phyloP scores from a whole-genome alignment of 37 sponge, comb jelly and placozoan genomes.

The Halisarca cf. caerulea region DNA sequence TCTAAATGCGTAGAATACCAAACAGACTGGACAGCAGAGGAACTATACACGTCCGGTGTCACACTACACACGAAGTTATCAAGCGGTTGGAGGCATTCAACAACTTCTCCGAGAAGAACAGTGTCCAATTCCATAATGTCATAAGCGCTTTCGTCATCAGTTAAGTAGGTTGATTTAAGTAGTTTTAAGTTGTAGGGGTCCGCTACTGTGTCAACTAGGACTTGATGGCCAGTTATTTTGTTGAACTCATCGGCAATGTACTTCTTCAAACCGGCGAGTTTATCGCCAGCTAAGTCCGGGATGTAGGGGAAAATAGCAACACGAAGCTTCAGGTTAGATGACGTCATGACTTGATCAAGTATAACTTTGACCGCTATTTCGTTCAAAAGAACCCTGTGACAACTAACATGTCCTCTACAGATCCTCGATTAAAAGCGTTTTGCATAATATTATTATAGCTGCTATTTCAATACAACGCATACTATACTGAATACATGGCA shows the following conservation, averaged over 20 bases:
- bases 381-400: no score
- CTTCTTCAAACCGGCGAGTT: background rate
- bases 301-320: slow-evolving; percentile 41
- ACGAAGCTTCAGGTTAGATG: no score
- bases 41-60: background rate
- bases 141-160: slow-evolving; percentile 5
- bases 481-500: no score
- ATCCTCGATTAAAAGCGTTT: no score
- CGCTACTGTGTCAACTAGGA: background rate
- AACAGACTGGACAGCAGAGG: slow-evolving; percentile 32
- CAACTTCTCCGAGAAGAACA: slow-evolving; percentile 33
- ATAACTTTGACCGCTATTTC: no score
- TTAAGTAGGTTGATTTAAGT: background rate
- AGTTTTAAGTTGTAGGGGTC: background rate
- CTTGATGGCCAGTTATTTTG: background rate
- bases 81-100: slow-evolving; percentile 11
- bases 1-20: background rate
- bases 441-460: no score
- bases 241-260: slow-evolving; percentile 8
- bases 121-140: slow-evolving; percentile 48
- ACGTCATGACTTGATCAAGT: no score
- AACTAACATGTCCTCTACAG: no score
- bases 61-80: slow-evolving; percentile 2
- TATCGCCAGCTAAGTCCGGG: slow-evolving; percentile 33
- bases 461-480: no score